Conservation (phyloP, 2,797 vertebrate genomes). For the Spinibarbus caldwelli region DNA sequence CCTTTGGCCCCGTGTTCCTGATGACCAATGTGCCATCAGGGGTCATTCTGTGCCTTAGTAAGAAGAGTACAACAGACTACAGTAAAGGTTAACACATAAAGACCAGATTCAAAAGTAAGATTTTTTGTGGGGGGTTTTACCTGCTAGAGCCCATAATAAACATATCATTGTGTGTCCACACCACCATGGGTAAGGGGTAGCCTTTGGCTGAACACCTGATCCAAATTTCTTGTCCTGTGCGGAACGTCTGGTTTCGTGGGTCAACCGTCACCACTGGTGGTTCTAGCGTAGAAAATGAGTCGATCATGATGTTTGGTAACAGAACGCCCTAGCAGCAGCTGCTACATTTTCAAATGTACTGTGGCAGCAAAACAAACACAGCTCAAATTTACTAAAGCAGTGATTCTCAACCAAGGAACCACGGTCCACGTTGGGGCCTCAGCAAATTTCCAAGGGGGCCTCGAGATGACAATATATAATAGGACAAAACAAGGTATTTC, state of each 20-base stretch:
- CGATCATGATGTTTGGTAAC: neutral
- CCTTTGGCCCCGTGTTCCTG: constrained; percentile 80
- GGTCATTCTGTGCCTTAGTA: constrained; percentile 83
- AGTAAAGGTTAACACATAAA: neutral
- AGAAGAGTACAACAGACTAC: constrained; percentile 3
- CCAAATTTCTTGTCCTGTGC: constrained; percentile 83
- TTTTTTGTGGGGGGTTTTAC: constrained; percentile 65
- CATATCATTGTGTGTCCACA: constrained; percentile 92
- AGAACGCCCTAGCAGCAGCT: neutral
- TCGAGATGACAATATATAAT: neutral
- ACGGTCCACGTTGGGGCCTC: neutral
- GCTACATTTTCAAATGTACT: constrained; percentile 2
- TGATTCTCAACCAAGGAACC: neutral
- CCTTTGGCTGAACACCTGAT: constrained; percentile 88
- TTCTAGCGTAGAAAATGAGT: constrained; percentile 72
- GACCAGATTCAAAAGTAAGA: neutral
- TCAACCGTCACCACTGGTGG: constrained; percentile 83
- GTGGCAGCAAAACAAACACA: neutral
- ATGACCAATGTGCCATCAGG: constrained; percentile 88
- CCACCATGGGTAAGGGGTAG: constrained; percentile 84
- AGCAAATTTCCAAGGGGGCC: neutral
- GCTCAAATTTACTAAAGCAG: neutral
- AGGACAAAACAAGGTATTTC: neutral
- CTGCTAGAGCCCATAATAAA: constrained; percentile 89
- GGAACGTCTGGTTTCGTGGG: constrained; percentile 90